Conservation (phyloP, 2,888 invertebrate species). For the Oxycera nigricornis region DNA sequence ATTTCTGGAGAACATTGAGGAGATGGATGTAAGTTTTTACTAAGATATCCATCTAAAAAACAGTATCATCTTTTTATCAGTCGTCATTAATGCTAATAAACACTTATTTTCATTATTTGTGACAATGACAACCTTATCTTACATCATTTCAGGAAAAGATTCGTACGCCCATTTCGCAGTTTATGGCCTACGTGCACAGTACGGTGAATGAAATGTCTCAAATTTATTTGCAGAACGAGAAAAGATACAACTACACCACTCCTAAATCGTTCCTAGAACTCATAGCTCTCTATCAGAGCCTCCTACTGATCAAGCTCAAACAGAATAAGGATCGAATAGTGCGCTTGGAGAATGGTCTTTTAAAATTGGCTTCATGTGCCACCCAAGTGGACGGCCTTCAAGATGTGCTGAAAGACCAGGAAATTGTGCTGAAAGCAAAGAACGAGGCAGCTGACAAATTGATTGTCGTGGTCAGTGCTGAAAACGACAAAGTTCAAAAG, state of each 20-base stretch:
- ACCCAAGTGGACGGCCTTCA: constrained; percentile 87
- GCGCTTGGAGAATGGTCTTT: constrained; percentile 85
- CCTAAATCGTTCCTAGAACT: constrained; percentile 95
- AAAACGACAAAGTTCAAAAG: constrained; percentile 88
- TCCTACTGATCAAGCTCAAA: constrained; percentile 71
- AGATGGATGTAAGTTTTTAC: constrained; percentile 1
- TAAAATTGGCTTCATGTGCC: constrained; percentile 85
- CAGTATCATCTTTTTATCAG: neutral
- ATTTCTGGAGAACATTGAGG: constrained; percentile 80
- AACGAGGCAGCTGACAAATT: constrained; percentile 90
- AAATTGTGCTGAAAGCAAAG: constrained; percentile 83
- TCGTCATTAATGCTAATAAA: neutral
- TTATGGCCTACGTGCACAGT: constrained; percentile 91
- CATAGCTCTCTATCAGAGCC: constrained; percentile 80
- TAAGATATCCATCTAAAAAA: neutral
- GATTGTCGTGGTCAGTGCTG: constrained; percentile 83
- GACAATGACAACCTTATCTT: neutral
- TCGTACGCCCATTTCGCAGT: constrained; percentile 74
- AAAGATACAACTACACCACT: constrained; percentile 93
- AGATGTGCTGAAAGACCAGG: constrained; percentile 73
- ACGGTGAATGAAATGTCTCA: constrained; percentile 87
- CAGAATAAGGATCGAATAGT: constrained; percentile 78
- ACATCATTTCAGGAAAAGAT: constrained; percentile 62
- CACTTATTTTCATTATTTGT: neutral
- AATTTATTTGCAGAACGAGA: constrained; percentile 81